Conservation (phyloP, 2,113 vertebrate species). For the Panthera tigris region DNA sequence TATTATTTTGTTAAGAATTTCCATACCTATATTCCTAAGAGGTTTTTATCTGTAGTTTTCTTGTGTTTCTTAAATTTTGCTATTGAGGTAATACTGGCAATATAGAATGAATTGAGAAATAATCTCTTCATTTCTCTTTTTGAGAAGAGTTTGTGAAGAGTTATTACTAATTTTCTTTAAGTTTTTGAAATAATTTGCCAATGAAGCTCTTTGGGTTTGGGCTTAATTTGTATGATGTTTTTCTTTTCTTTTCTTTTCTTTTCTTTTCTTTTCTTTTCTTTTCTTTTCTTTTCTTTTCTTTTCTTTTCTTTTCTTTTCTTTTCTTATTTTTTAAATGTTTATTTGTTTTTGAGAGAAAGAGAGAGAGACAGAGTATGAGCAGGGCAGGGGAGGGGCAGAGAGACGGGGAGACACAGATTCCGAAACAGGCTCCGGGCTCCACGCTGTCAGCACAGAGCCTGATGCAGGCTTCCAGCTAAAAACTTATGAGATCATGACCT, state of each 20-base stretch:
- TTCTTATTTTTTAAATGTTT: too few relatives aligned
- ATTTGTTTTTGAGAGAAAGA: too few relatives aligned
- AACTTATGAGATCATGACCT: too few relatives aligned
- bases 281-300: not conserved
- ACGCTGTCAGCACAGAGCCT: too few relatives aligned
- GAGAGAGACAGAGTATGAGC: too few relatives aligned
- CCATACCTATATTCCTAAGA: not conserved
- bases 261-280: not conserved
- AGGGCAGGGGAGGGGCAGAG: too few relatives aligned
- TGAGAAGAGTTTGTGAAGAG: not conserved
- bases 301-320: not conserved
- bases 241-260: not conserved
- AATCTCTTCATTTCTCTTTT: not conserved
- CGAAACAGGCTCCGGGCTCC: too few relatives aligned
- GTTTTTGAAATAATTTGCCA: not conserved
- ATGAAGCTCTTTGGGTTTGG: not conserved
- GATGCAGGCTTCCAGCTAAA: too few relatives aligned
- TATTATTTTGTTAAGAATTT: not conserved
- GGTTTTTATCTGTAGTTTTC: not conserved
- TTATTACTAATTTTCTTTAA: not conserved
- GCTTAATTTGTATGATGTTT: not conserved
- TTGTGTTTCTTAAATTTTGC: not conserved
- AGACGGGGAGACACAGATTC: too few relatives aligned
- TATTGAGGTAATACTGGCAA: not conserved
- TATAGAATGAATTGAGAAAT: not conserved